Evolutionary conservation across 2,888 invertebrate genomes (phyloP), one percentile per base, ranked within the genome.

Genomic region (Cerastoderma edule): DNA sequence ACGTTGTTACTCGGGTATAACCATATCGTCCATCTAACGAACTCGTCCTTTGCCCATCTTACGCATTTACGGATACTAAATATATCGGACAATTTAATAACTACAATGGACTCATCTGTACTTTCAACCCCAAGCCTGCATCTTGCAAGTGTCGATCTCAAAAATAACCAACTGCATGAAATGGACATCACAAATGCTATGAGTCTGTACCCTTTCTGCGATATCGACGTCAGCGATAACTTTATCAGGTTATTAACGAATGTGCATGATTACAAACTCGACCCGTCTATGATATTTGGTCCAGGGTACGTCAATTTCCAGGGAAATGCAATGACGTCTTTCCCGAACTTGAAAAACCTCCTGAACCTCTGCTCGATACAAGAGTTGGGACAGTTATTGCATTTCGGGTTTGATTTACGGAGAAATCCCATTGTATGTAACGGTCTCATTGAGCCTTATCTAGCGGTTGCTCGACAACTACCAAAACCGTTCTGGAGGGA

Each of bases 191-290:
- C 78, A 46, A 78, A 78, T 27, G 57, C 54, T 24, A 30, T 78
- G n/a, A 73, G 63, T 24, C 32, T 71, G 4, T n/a, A 56, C 19
- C 73, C 73, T n/a, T 78, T 74, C 32, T 78, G 78, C 28, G 22
- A 24, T 2, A 30, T 78, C 19, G 64, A 78, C 24, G 70, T 28
- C 27, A 19, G 22, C 0, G 16, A 44, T 16, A 73, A 73, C 32
- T 24, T 67, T 8, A 71, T 78, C 3, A 32, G 32, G 2, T 24
- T 64, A 22, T 10, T 78, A 4, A 56, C 56, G 5, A 78, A 77
- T 46, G 35, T 13, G 22, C 28, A 46, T 6, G 53, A 67, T n/a
- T 73, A 57, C 32, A 56, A 35, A 2, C 32, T 78, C 4, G 54
- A 73, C 48, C 27, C 39, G 24, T n/a, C n/a, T 33, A 53, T 50